A percentile compares a stretch with the other conserved stretches of the same genome.
phyloP scores from a whole-genome alignment of 2,888 invertebrate genomes.

The Stictocephala bisonia region DNA sequence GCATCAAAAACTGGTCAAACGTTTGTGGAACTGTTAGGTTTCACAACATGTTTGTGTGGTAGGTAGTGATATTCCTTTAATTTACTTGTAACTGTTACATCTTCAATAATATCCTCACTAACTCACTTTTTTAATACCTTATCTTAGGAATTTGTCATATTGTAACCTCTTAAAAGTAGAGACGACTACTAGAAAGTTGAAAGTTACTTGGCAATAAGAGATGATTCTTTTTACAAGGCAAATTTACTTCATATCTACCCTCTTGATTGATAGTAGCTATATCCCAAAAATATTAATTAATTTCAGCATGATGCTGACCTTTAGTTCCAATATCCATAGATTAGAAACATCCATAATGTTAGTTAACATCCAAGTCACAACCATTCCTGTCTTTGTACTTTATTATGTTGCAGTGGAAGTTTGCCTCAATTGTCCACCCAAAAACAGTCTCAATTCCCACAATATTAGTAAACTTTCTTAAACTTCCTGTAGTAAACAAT shows the following conservation, averaged over 20 bases:
- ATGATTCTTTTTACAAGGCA: constrained; percentile 62
- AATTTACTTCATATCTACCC: constrained; percentile 60
- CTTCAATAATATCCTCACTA: too few species aligned
- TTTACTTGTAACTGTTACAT: too few species aligned
- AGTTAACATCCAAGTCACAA: too few species aligned
- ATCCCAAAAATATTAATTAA: constrained; percentile 46
- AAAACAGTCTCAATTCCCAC: not conserved
- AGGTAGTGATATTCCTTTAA: constrained; percentile 47
- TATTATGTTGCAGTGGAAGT: not conserved
- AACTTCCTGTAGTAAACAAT: not conserved
- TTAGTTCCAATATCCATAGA: not conserved
- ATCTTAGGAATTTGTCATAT: constrained; percentile 50
- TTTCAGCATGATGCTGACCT: not conserved
- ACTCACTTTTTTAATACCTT: too few species aligned
- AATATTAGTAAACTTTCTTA: not conserved
- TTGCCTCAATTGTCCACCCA: not conserved
- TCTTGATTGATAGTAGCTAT: constrained; percentile 57
- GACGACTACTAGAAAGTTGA: constrained; percentile 56
- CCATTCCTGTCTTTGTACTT: not conserved
- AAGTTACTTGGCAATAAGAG: constrained; percentile 59
- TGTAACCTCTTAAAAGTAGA: constrained; percentile 57
- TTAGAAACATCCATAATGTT: not conserved
- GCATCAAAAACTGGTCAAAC: constrained; percentile 56
- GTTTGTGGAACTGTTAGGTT: constrained; percentile 47
- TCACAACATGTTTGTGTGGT: too few species aligned